phyloP scores from a whole-genome alignment of 2,888 invertebrate species.

The Stenodera caucasica region DNA sequence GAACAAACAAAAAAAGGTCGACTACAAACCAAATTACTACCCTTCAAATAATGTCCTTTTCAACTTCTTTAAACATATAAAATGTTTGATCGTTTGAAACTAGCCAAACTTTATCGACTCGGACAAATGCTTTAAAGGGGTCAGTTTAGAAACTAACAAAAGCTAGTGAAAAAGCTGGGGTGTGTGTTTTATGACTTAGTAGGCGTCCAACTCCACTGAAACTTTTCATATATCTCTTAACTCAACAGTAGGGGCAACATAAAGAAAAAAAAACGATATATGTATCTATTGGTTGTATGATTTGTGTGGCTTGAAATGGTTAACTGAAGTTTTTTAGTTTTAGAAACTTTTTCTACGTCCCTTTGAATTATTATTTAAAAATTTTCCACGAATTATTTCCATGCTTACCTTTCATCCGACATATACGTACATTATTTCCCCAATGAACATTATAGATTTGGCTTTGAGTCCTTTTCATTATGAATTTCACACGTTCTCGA shows the following conservation, averaged over 20 bases:
- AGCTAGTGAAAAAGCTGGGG: constrained; percentile 34
- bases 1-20: background rate
- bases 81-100: constrained; percentile 12
- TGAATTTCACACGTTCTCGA: too few species aligned
- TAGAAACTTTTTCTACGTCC: background rate
- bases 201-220: constrained; percentile 36
- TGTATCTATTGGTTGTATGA: constrained; percentile 35
- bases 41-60: background rate
- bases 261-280: constrained; percentile 18
- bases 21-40: background rate
- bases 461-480: too few species aligned
- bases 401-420: too few species aligned
- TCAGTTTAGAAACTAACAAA: constrained; percentile 43
- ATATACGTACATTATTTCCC: too few species aligned
- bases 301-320: constrained; percentile 36
- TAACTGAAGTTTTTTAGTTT: constrained; percentile 12
- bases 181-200: constrained; percentile 41
- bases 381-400: too few species aligned
- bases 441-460: too few species aligned
- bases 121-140: constrained; percentile 41
- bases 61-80: background rate
- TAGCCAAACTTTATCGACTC: constrained; percentile 26
- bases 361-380: too few species aligned
- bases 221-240: constrained; percentile 42
- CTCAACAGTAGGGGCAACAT: background rate